Base-by-base conservation (phyloP, 1,140 invertebrate species). In the Cardiocondyla obscurior region DNA sequence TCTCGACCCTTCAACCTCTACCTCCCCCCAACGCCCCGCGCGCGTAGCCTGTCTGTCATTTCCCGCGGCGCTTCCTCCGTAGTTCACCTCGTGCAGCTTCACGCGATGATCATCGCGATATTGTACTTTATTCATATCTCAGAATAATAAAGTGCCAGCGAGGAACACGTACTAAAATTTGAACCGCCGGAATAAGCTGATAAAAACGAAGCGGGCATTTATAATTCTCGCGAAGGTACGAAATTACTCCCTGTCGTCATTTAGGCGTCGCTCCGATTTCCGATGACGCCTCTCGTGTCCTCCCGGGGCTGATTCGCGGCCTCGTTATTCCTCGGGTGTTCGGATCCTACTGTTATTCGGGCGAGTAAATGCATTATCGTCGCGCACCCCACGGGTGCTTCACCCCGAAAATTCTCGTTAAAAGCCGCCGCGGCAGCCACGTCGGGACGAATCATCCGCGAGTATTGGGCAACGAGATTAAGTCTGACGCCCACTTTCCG, bases 401-500 rank as follows among this genome's bases (percentile, higher is more conserved):
- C 62, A 53, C 46, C 36, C 74, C n/a, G n/a, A 22, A 82, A 82
- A 60, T 72, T 84, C 25, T 64, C 76, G 82, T 82, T 81, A 72
- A 84, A 84, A 83, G 81, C 81, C 22, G 30, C 28, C 5, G 19
- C n/a, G 36, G 70, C 16, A 55, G 36, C 53, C 22, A 33, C 49
- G 81, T 83, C 81, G 25, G 3, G 46, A 55, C 58, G 73, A 77
- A 83, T 83, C 73, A 83, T 74, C 60, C 33, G 67, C 39, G 81
- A 83, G 39, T 62, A 65, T 76, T 42, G 30, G 30, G 81, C 70
- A 77, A 83, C 36, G 72, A 76, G 81, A 83, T 83, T 83, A 74
- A 77, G 73, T 64, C 81, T 62, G 81, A 77, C 70, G 73, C 60
- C 53, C 81, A 60, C 58, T 83, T 83, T 83, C 76, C 81, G 77